A percentile compares a stretch with the other conserved stretches of the same genome.
Conservation (phyloP, 2,113 vertebrate species). For the Epinephelus lanceolatus region DNA sequence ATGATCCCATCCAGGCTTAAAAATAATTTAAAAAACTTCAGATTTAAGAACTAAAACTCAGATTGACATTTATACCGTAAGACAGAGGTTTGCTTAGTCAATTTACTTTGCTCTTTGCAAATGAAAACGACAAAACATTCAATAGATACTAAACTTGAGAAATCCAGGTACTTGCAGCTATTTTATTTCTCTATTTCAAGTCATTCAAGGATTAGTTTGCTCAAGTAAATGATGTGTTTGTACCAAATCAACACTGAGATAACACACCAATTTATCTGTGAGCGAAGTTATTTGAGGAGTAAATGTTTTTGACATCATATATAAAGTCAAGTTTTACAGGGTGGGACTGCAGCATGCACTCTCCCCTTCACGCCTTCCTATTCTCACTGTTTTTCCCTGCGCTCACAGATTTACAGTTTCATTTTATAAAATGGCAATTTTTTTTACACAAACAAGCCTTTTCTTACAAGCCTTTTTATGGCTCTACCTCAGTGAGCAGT, state of each 20-base stretch:
- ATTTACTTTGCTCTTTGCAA: not conserved
- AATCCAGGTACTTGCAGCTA: not conserved
- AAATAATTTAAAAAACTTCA: no score
- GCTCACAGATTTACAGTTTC: constrained; percentile 36
- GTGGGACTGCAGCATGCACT: not conserved
- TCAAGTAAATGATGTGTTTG: not conserved
- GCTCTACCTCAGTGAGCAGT: constrained; percentile 15
- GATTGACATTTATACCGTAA: not conserved
- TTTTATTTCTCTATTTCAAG: not conserved
- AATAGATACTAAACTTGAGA: not conserved
- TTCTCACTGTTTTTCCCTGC: not conserved
- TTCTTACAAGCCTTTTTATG: not conserved
- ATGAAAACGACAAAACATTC: not conserved
- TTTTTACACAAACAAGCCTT: constrained; percentile 33
- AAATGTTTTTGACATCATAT: not conserved
- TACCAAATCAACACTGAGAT: not conserved
- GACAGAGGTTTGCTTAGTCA: not conserved
- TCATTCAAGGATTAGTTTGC: not conserved
- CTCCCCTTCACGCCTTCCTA: not conserved
- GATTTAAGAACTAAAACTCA: not conserved
- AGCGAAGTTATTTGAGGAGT: constrained; percentile 1
- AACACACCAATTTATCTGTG: not conserved
- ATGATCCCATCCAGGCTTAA: no score
- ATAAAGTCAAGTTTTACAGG: constrained; percentile 7
- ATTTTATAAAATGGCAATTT: not conserved